These are phyloP conservation scores for Choreutis nemorana DNA, from an alignment of 2,888 invertebrate species.

Conservation along the genomic window DNA sequence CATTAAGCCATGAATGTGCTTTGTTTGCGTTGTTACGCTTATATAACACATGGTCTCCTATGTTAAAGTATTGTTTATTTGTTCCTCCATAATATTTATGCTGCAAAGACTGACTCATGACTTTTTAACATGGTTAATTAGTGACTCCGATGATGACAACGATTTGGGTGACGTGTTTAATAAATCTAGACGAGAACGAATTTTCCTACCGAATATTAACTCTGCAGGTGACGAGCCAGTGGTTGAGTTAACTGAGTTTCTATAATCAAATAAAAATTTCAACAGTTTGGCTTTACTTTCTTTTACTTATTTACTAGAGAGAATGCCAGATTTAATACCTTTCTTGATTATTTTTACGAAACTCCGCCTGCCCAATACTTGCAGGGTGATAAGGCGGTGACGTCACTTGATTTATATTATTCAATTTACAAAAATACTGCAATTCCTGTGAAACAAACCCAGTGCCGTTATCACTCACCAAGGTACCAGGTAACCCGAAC, in stretches of 20 bases:
- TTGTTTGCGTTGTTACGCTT: too few species aligned
- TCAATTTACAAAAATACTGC: not conserved
- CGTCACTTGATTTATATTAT: conserved; percentile 5
- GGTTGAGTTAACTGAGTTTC: conserved; percentile 6
- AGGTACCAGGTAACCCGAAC: not conserved
- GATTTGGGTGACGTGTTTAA: conserved; percentile 1
- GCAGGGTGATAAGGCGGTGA: conserved; percentile 10
- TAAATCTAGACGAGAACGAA: conserved; percentile 10
- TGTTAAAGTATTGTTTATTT: too few species aligned
- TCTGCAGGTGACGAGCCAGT: conserved; percentile 13
- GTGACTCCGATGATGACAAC: too few species aligned
- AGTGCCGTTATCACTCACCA: not conserved
- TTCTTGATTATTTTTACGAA: conserved; percentile 13
- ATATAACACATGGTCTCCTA: too few species aligned
- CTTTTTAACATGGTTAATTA: too few species aligned
- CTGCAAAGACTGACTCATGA: too few species aligned
- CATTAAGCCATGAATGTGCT: too few species aligned
- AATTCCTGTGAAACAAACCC: not conserved
- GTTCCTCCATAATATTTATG: too few species aligned
- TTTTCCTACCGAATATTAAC: conserved; percentile 9
- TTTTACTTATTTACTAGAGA: not conserved
- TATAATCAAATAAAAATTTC: conserved; percentile 6
- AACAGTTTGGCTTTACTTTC: not conserved
- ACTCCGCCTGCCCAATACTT: conserved; percentile 11
- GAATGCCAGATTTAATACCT: conserved; percentile 4